Percentiles rank a stretch among this genome's conserved stretches.
These are phyloP conservation scores for Hypomesus transpacificus DNA, from an alignment of 2,113 vertebrate genomes.

Conservation along the genomic window DNA sequence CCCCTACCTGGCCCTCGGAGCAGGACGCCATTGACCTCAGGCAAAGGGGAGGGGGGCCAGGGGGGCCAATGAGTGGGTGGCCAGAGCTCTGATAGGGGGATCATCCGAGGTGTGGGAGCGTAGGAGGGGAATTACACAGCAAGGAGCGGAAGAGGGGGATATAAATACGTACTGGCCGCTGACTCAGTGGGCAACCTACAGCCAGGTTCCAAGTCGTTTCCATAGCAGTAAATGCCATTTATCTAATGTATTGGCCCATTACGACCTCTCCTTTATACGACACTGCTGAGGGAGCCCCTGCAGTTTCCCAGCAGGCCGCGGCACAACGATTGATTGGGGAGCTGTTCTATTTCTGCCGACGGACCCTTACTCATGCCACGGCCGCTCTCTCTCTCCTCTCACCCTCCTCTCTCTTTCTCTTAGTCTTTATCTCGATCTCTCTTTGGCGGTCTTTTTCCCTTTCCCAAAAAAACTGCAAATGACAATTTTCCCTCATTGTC, in stretches of 20 bases:
- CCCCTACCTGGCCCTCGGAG: constrained; percentile 8
- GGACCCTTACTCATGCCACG: constrained; percentile 52
- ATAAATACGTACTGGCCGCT: constrained; percentile 5
- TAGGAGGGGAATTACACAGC: not conserved
- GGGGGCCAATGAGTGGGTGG: not conserved
- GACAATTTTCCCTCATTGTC: not conserved
- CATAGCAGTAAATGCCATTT: constrained; percentile 9
- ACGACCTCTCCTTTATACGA: not conserved
- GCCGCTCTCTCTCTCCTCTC: constrained; percentile 31
- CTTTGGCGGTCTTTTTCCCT: not conserved
- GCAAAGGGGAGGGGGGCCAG: not conserved
- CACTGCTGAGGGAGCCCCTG: not conserved
- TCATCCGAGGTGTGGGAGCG: not conserved
- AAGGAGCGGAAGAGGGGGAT: not conserved
- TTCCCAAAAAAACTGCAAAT: too few relatives aligned
- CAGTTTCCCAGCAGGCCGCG: not conserved
- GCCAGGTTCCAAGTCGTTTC: constrained; percentile 5
- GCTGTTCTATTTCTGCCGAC: constrained; percentile 59
- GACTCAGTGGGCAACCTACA: constrained; percentile 4
- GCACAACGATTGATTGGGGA: not conserved
- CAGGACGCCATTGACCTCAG: not conserved
- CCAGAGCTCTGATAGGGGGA: constrained; percentile 17
- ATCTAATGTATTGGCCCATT: constrained; percentile 14
- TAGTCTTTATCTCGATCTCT: not conserved
- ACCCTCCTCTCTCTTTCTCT: constrained; percentile 26